Percentiles rank a stretch among this genome's conserved stretches.
Evolutionary conservation across 2,888 invertebrate genomes (phyloP).

Genomic region (Branchipolynoe longqiensis): DNA sequence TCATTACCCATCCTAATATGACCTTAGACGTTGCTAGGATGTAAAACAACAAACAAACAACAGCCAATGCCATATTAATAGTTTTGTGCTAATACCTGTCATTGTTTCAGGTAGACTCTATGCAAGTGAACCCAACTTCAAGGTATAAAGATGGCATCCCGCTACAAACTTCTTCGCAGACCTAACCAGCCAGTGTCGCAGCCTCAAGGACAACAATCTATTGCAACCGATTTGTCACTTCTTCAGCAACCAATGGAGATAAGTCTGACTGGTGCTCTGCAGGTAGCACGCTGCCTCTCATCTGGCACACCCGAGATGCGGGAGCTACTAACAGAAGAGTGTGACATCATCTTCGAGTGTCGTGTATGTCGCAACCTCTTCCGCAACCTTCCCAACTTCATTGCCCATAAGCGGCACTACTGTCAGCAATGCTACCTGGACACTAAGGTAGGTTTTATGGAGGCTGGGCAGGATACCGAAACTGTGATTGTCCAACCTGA

Average conservation of each 20-base stretch:
- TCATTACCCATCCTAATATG: too few relatives aligned
- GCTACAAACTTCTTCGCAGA: too few relatives aligned
- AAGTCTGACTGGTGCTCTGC: conserved; percentile 24
- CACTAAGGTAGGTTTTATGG: conserved; percentile 1
- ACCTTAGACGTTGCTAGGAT: too few relatives aligned
- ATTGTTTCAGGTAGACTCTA: too few relatives aligned
- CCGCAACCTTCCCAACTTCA: conserved; percentile 92
- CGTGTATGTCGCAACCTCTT: conserved; percentile 92
- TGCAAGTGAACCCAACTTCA: too few relatives aligned
- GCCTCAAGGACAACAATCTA: too few relatives aligned
- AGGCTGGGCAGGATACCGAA: conserved; percentile 67
- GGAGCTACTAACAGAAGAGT: conserved; percentile 89
- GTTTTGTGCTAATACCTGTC: too few relatives aligned
- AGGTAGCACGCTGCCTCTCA: conserved; percentile 44
- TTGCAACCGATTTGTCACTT: conserved; percentile 29
- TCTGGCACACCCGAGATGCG: conserved; percentile 85
- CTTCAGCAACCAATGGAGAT: conserved; percentile 39
- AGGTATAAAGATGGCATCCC: too few relatives aligned
- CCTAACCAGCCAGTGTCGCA: too few relatives aligned
- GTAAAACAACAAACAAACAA: too few relatives aligned
- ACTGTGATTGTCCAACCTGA: conserved; percentile 73
- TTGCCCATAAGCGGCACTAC: conserved; percentile 93
- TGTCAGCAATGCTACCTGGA: conserved; percentile 82
- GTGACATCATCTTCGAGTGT: conserved; percentile 94
- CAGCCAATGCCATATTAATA: too few relatives aligned